Conservation (phyloP, 2,888 invertebrate species). For the Bhutanitis thaidina region DNA sequence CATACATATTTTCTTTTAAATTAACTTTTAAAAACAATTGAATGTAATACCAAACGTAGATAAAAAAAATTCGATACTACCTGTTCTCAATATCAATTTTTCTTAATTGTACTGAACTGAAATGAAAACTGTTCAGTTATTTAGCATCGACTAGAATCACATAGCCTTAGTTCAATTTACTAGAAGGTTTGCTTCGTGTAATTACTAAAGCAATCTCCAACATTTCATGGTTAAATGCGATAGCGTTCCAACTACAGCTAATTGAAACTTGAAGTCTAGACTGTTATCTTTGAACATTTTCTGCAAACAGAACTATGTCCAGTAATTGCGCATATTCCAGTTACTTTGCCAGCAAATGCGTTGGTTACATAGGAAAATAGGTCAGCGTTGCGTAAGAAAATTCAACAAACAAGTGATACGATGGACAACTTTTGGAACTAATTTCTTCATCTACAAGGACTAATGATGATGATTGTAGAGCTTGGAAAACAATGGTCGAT, state of each 20-base stretch:
- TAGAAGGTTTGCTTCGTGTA: constrained; percentile 17
- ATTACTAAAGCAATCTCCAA: constrained; percentile 21
- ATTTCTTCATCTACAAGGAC: too few species aligned
- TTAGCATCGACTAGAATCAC: constrained; percentile 14
- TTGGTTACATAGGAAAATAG: not conserved
- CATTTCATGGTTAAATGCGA: constrained; percentile 20
- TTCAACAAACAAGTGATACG: too few species aligned
- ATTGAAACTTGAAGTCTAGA: constrained; percentile 21
- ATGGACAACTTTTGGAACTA: too few species aligned
- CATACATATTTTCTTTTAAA: too few species aligned
- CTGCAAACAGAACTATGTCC: constrained; percentile 14
- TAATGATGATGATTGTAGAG: too few species aligned
- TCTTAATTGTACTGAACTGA: too few species aligned
- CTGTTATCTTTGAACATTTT: constrained; percentile 20
- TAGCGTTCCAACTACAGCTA: constrained; percentile 16
- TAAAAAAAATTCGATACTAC: too few species aligned
- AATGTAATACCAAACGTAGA: too few species aligned
- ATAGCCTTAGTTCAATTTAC: constrained; percentile 15
- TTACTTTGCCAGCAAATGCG: constrained; percentile 8
- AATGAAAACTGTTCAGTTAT: not conserved
- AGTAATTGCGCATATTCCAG: constrained; percentile 15
- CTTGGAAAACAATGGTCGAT: too few species aligned
- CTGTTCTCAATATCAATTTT: too few species aligned
- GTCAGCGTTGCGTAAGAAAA: not conserved
- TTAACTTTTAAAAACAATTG: too few species aligned